Conservation (phyloP, 2,888 invertebrate species). For the Smittia sp. region DNA sequence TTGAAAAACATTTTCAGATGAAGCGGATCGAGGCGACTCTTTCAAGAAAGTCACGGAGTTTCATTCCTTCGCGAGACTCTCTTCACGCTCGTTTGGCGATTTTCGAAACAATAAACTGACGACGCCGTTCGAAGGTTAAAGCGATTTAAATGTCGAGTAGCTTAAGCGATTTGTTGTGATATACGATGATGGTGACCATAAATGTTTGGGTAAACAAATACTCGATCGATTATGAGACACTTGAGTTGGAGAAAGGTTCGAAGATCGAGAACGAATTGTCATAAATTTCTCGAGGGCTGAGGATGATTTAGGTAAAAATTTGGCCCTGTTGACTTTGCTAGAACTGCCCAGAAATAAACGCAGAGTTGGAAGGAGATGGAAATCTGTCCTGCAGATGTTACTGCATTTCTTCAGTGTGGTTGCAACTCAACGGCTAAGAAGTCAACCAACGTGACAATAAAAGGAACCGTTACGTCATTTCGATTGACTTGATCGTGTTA, state of each 20-base stretch:
- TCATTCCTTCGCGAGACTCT: neutral
- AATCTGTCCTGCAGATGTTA: slow-evolving; percentile 17
- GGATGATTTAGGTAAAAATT: neutral
- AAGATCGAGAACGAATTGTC: neutral
- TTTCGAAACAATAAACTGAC: neutral
- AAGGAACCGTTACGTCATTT: neutral
- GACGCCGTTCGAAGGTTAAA: neutral
- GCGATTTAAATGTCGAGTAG: neutral
- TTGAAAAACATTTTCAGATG: neutral
- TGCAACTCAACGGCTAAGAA: neutral
- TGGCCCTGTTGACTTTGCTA: neutral
- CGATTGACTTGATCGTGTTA: neutral
- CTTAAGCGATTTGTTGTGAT: neutral
- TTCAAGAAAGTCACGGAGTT: neutral
- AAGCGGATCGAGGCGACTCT: neutral
- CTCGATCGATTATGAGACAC: slow-evolving; percentile 2
- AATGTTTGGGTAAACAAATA: neutral
- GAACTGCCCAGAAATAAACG: neutral
- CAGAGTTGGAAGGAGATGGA: neutral
- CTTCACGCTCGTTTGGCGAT: neutral
- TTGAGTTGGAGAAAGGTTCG: neutral
- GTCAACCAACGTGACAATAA: neutral
- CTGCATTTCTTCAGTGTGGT: neutral
- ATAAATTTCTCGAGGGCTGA: neutral
- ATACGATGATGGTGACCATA: neutral